Conservation (phyloP, 2,797 vertebrate species). For the Spinibarbus caldwelli region DNA sequence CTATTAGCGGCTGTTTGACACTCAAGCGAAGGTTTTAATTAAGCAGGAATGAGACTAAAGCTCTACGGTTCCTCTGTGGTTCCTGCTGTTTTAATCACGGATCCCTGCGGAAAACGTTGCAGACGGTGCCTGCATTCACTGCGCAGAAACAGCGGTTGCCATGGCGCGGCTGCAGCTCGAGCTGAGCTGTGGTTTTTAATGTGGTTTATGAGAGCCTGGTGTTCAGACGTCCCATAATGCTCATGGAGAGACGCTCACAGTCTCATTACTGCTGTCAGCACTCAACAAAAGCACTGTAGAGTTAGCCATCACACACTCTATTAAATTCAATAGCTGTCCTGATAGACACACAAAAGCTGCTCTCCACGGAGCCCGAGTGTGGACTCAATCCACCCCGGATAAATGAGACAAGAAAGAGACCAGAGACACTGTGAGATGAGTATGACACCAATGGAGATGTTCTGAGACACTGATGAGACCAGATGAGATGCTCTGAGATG, state of each 20-base stretch:
- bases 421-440: not conserved
- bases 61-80: slow-evolving; percentile 53
- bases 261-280: slow-evolving; percentile 31
- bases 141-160: slow-evolving; percentile 60
- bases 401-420: not conserved
- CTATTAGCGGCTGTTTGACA: slow-evolving; percentile 40
- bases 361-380: slow-evolving; percentile 28
- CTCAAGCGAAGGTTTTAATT: slow-evolving; percentile 51
- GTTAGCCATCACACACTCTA: slow-evolving; percentile 53
- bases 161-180: slow-evolving; percentile 4
- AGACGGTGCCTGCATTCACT: slow-evolving; percentile 64
- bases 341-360: slow-evolving; percentile 36
- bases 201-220: not conserved
- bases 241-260: slow-evolving; percentile 26
- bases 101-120: slow-evolving; percentile 59
- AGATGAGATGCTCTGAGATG: too few species aligned
- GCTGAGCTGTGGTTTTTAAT: not conserved
- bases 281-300: slow-evolving; percentile 57
- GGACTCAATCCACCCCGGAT: slow-evolving; percentile 45
- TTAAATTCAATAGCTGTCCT: slow-evolving; percentile 48
- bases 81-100: slow-evolving; percentile 72
- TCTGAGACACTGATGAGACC: too few species aligned
- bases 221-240: not conserved
- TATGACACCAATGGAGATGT: too few species aligned
- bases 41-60: slow-evolving; percentile 47